Evolutionary conservation across 1,140 invertebrate species (phyloP), one percentile per base, ranked within the genome.

Genomic region (Ladona fulva): DNA sequence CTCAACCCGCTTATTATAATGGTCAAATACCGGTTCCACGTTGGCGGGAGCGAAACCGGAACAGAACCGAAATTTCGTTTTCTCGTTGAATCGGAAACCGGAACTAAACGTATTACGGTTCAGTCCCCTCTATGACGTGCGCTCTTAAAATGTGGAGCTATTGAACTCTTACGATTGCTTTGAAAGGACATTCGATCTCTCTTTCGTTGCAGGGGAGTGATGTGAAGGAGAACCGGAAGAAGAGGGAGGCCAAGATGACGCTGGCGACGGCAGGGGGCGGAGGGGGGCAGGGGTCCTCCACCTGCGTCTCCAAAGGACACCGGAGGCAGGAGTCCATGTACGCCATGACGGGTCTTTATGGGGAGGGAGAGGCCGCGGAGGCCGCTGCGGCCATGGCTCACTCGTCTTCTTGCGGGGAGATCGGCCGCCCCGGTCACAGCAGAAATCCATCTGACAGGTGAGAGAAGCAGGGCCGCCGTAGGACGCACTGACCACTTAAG

Each of bases 281-380:
- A 25, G 29, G 42, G 24, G 10, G 37, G 37, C 25, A 52, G 10
- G 42, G 29, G 7, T 25, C 80, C 85, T 52, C 24, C 74, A 16
- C 79, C 7, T 79, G 79, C 0, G 78, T 66, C 11, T 74, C 77
- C 77, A 78, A 80, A 66, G 88, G 87, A 0, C 88, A 89, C 83
- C 89, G 92, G 82, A 88, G 92, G 82, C 92, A 93, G 87, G 92
- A 94, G 84, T 93, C 92, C 80, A 93, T 93, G 92, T 94, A 94
- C 84, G 91, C 92, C 42, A 93, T 94, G 92, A 94, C 92, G 24
- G 92, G 92, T n/a, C 87, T 94, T 22, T 94, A 94, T 83, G 91
- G 92, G 74, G 92, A 89, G 42, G 87, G 87, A 76, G 86, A 86
- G 77, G 88, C 88, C 78, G 82, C 76, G 86, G 84, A 75, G 86